These are phyloP conservation scores for Xiphorhynchus elegans DNA, from an alignment of 2,113 vertebrate species.

Conservation along the genomic window DNA sequence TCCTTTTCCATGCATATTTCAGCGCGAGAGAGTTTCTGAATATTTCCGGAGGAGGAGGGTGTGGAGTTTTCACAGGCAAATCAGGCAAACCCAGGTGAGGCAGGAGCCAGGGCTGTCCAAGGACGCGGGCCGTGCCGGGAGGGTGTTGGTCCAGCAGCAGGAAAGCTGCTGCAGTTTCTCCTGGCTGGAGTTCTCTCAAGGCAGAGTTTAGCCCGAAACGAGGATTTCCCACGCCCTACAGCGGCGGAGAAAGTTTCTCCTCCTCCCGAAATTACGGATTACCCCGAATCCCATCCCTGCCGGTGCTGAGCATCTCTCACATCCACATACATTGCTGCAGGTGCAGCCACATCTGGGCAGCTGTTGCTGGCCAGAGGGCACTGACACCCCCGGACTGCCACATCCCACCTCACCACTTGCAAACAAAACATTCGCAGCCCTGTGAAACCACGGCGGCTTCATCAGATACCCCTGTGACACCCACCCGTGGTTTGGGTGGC, in stretches of 20 bases:
- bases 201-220: background rate
- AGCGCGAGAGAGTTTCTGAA: rapidly evolving
- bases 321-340: background rate
- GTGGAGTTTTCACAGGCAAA: conserved; percentile 42
- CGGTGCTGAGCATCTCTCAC: background rate
- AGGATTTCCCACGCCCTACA: background rate
- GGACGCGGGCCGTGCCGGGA: background rate
- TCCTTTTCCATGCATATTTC: background rate
- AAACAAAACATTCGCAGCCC: background rate
- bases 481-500: background rate
- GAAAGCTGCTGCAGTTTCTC: conserved; percentile 19
- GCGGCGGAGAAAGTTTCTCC: background rate
- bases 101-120: rapidly evolving
- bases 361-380: background rate
- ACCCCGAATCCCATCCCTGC: background rate
- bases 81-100: conserved; percentile 40
- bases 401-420: background rate
- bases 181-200: background rate
- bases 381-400: rapidly evolving
- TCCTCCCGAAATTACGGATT: background rate
- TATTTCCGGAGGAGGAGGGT: conserved; percentile 40
- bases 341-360: background rate
- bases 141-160: background rate
- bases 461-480: background rate
- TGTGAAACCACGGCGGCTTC: background rate